Evolutionary conservation across 64 coral and sea anemone genomes (phyloP).

Genomic region (Stichodactyla helianthus): DNA sequence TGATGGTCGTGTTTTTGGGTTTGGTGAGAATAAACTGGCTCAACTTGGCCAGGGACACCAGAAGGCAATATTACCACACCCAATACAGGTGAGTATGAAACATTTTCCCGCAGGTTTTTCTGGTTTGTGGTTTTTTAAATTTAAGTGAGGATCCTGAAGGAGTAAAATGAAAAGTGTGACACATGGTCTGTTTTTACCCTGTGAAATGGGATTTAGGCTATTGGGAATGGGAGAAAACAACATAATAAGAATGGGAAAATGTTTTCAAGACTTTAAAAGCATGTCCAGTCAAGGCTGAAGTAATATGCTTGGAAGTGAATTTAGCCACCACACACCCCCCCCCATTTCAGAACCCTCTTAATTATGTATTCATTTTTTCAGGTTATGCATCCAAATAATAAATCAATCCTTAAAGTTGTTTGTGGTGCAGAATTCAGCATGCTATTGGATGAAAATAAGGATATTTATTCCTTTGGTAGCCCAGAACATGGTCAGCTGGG

Average conservation of each 20-base stretch:
- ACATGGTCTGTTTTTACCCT: too few species aligned
- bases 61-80: slow-evolving; percentile 49
- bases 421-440: slow-evolving; percentile 91
- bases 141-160: too few species aligned
- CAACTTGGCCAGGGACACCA: slow-evolving; percentile 89
- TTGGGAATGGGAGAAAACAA: too few species aligned
- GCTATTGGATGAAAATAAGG: slow-evolving; percentile 77
- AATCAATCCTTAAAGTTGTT: slow-evolving; percentile 52
- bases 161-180: too few species aligned
- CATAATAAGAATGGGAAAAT: too few species aligned
- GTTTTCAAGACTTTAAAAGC: too few species aligned
- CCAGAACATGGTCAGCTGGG: slow-evolving; percentile 84
- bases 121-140: too few species aligned
- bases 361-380: not conserved
- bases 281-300: too few species aligned
- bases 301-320: not conserved
- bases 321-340: not conserved
- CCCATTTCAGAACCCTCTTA: not conserved
- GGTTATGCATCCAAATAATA: slow-evolving; percentile 81
- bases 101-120: too few species aligned
- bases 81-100: slow-evolving; percentile 52
- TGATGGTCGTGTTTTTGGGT: slow-evolving; percentile 84
- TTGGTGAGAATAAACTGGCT: slow-evolving; percentile 82
- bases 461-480: slow-evolving; percentile 77
- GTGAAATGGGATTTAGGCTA: too few species aligned